Conservation (phyloP, 2,888 invertebrate species). For the Megalurothrips usitatus region DNA sequence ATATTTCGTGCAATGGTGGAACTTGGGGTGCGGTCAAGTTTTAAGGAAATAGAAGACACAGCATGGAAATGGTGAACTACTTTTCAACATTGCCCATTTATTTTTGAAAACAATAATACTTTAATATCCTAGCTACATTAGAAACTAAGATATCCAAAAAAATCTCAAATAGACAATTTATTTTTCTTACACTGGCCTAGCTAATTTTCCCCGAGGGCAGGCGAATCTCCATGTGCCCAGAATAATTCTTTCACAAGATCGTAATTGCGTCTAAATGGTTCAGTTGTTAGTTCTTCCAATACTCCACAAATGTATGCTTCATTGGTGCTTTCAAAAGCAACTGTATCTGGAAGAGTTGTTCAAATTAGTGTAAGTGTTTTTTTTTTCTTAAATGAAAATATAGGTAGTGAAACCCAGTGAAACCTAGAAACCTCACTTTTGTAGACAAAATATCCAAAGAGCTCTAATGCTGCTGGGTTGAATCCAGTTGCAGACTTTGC, state of each 20-base stretch:
- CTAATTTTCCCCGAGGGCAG: no score
- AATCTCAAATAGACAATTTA: neutral
- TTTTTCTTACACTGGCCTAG: no score
- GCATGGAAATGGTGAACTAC: no score
- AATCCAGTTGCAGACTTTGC: neutral
- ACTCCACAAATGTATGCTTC: neutral
- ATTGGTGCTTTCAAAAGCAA: neutral
- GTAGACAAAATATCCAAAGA: neutral
- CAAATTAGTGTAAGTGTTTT: neutral
- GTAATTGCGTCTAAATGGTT: neutral
- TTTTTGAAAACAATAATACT: no score
- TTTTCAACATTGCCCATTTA: no score
- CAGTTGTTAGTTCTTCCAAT: neutral
- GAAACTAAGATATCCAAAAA: no score
- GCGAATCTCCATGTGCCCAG: neutral
- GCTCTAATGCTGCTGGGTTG: conserved; percentile 10
- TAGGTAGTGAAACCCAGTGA: neutral
- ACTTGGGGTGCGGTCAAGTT: no score
- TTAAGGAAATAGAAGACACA: no score
- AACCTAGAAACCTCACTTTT: neutral
- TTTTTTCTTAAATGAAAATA: neutral
- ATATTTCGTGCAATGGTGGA: no score
- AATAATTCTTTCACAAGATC: neutral
- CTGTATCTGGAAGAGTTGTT: neutral
- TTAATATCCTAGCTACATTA: no score